Evolutionary conservation across 2,113 vertebrate species (phyloP), one percentile per base, ranked within the genome.

Genomic region (Myotis brandtii): DNA sequence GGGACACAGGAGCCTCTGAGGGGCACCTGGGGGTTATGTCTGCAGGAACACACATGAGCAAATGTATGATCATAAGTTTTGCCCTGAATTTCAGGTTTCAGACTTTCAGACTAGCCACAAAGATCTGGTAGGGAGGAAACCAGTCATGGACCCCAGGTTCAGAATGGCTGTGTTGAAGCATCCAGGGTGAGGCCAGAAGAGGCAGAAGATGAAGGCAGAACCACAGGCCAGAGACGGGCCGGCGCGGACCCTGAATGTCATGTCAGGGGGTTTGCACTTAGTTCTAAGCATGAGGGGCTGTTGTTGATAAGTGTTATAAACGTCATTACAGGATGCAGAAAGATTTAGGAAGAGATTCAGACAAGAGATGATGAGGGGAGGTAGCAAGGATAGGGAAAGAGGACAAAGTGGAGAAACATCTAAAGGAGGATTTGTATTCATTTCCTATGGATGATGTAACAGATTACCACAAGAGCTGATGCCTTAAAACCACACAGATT

Each of bases 281-380:
- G 50, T 66, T 86, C 70, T 82, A 14, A 73, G n/a, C 20, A 6
- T 11, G 48, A 75, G 4, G 34, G 43, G 69, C 64, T 32, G 2
- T 30, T 20, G 6, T 52, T 5, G 0, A 17, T 7, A 12, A 2
- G 18, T 23, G 59, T 52, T 86, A 48, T 76, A 21, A 89, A 48
- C 23, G 75, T 18, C 46, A 34, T 54, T 21, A 25, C 4, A 48
- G n/a, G 32, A 48, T 3, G 23, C 25, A 67, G 30, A 7, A 14
- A 85, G 77, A 85, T 72, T 82, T 66, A 70, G 69, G 62, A 66
- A 93, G 75, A 30, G 50, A 20, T 40, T 21, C 32, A 70, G 64
- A 93, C 21, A 54, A n/a, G 40, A 86, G 52, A 54, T 6, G 17
- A 48, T 14, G 40, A 69, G 32, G 2, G 48, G 5, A 25, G 23